Base-by-base conservation (phyloP, 2,797 vertebrate genomes). In the Smutsia temminckii region DNA sequence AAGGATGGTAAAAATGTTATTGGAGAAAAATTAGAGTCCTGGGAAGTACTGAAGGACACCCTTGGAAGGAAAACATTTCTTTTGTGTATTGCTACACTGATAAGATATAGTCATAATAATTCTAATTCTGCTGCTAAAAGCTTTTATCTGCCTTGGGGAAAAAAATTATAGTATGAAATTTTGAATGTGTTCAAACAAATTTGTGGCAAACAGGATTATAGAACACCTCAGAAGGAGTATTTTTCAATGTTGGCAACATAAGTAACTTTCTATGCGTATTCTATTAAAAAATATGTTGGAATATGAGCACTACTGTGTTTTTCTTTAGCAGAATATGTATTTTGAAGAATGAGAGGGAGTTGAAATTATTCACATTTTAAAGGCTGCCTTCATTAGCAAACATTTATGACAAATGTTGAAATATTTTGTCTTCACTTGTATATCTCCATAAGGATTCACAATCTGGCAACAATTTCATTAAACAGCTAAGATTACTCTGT, bases 391-490 rank as follows among this genome's bases (percentile, higher is more conserved):
- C 66, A 94, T 94, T 95, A 96, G 72, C 75, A 95, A 96, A 92
- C 80, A 92, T 94, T 95, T 83, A 53, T 91, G 75, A 96, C 61
- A 92, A 94, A 64, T 71, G 61, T 59, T 89, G 84, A 96, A 96
- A 96, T 91, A 91, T 86, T 95, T 94, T 95, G 34, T 49, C 87
- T 95, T 94, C 74, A 86, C 40, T 96, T 89, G 32, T 59, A 32
- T 12, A 8, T 89, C 71, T 93, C 57, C 92, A 87, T 74, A 96
- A 94, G 87, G 77, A 92, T 55, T 94, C 75, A 42, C 53, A 96
- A 71, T 61, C 84, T 96, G 84, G 79, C 42, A 83, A 86, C 63
- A 91, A 46, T 89, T 93, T 84, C 89, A 94, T 80, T 94, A 74
- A 80, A 85, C 66, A 93, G 69, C 64, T 85, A 85, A 49, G 55